Conservation (phyloP, 1,140 invertebrate species). For the Scaptodrosophila lebanonensis region DNA sequence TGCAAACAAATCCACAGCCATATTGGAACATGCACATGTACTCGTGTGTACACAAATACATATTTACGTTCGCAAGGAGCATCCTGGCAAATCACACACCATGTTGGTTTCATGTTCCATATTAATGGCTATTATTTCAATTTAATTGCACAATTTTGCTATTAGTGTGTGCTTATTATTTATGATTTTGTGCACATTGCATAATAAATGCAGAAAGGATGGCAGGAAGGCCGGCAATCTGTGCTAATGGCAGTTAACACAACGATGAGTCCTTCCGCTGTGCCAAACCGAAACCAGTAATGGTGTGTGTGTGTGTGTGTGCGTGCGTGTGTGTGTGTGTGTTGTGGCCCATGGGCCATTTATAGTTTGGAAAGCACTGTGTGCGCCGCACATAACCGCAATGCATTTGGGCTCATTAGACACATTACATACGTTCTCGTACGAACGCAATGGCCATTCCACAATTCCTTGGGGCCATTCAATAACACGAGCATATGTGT, state of each 20-base stretch:
- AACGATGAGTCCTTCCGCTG: conserved; percentile 20
- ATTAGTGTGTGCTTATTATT: conserved; percentile 54
- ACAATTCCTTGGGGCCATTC: too few relatives aligned
- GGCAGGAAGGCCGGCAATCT: conserved; percentile 2
- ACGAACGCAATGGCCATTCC: too few relatives aligned
- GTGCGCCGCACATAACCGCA: conserved; percentile 29
- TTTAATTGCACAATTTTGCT: conserved; percentile 45
- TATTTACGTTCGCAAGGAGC: conserved; percentile 60
- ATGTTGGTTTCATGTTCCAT: too few relatives aligned
- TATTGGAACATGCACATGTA: too few relatives aligned
- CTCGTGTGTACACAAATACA: too few relatives aligned
- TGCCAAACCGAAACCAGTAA: not conserved
- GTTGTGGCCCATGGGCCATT: too few relatives aligned
- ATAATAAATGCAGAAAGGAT: conserved; percentile 25
- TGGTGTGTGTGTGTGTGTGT: too few relatives aligned
- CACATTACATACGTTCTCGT: conserved; percentile 4
- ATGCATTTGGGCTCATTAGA: conserved; percentile 40
- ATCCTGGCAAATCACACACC: conserved; percentile 38
- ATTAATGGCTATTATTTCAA: conserved; percentile 43
- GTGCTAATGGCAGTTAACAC: conserved; percentile 48
- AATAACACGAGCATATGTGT: not conserved
- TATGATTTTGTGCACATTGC: conserved; percentile 39
- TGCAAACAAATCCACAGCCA: too few relatives aligned
- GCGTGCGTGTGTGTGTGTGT: too few relatives aligned
- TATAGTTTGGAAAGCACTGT: conserved; percentile 3